These are phyloP conservation scores for Fulica atra DNA, from an alignment of 2,113 vertebrate genomes.

Conservation along the genomic window DNA sequence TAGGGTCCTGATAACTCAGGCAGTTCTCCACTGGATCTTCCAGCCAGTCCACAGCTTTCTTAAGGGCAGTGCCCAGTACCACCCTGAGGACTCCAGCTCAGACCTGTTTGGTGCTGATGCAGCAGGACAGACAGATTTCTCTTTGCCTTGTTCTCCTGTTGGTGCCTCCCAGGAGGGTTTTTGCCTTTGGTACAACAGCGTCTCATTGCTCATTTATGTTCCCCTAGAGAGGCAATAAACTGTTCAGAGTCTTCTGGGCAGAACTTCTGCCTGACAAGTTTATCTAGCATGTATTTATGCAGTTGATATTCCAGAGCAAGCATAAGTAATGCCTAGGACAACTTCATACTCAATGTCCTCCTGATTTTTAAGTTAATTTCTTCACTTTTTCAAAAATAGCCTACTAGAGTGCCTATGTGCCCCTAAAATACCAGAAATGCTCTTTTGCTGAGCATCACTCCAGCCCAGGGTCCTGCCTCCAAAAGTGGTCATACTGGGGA, in stretches of 20 bases:
- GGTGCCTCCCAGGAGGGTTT: neutral
- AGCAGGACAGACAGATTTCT: neutral
- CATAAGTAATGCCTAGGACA: neutral
- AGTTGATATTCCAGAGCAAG: neutral
- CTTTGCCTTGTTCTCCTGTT: neutral
- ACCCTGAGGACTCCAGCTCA: rapidly evolving
- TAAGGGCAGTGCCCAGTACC: no score
- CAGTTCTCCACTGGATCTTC: neutral
- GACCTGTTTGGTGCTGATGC: neutral
- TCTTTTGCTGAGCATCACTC: neutral
- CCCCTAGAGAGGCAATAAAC: neutral
- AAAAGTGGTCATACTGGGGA: neutral
- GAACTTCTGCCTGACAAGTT: neutral
- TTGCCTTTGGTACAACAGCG: neutral
- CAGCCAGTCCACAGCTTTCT: neutral
- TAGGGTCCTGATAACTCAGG: neutral
- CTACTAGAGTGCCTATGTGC: neutral
- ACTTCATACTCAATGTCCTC: neutral
- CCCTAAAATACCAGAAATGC: neutral
- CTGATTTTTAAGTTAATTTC: neutral
- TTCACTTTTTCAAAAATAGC: neutral
- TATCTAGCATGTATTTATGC: neutral
- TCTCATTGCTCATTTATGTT: neutral
- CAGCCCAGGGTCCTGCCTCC: neutral
- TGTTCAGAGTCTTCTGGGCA: neutral